Percentiles rank a stretch among this genome's conserved stretches.
Evolutionary conservation across 2,113 vertebrate genomes (phyloP).

Genomic region (Calypte anna): DNA sequence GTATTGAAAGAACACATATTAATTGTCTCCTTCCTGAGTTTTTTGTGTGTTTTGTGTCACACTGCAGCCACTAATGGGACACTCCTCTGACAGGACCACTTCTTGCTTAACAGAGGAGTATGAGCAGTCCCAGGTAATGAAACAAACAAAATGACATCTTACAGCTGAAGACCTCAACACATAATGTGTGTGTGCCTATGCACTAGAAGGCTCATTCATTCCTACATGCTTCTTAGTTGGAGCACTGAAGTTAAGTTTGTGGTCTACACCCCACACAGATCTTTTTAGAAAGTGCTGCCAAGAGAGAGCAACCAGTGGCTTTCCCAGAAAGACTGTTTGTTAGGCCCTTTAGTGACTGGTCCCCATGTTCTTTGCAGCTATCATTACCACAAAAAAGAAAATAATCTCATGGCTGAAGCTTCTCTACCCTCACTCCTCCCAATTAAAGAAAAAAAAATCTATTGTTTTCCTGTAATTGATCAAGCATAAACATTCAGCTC

Average conservation of each 20-base stretch:
- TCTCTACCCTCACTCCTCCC: slow-evolving; percentile 19
- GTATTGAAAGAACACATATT: slow-evolving; percentile 56
- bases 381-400: neutral
- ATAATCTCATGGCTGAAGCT: neutral
- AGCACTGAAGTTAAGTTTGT: slow-evolving; percentile 26
- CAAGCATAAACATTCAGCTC: slow-evolving; percentile 65
- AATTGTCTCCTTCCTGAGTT: slow-evolving; percentile 46
- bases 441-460: slow-evolving; percentile 2
- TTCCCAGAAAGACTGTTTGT: neutral
- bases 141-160: slow-evolving; percentile 62
- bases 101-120: slow-evolving; percentile 59
- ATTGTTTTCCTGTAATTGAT: slow-evolving; percentile 65
- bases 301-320: neutral
- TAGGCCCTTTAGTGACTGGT: neutral
- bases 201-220: slow-evolving; percentile 53
- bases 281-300: neutral
- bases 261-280: neutral
- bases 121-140: slow-evolving; percentile 59
- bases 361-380: neutral
- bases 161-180: slow-evolving; percentile 4
- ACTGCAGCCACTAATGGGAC: slow-evolving; percentile 57
- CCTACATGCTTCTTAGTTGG: slow-evolving; percentile 41
- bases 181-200: neutral
- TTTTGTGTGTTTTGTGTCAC: slow-evolving; percentile 26
- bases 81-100: slow-evolving; percentile 64